Base-by-base conservation (phyloP, 2,888 invertebrate genomes). In the Cephus nigrinus region DNA sequence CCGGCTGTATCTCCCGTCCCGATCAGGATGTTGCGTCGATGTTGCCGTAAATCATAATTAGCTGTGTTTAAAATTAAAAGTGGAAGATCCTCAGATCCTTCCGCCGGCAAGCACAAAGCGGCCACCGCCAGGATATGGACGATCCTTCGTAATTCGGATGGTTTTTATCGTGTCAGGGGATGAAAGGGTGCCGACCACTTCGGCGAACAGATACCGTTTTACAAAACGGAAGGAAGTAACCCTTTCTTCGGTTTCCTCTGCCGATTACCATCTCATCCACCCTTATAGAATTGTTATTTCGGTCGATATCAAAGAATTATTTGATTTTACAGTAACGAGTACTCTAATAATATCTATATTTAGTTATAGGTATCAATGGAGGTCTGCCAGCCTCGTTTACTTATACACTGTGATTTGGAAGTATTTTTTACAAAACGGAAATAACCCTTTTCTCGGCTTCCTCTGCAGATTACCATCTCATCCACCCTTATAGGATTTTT, bases 21-120 rank as follows among this genome's bases (percentile, higher is more conserved):
- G 87, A 90, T 90, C 90, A 86, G 88, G 88, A 87, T 90, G 88
- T 88, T 87, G 86, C 85, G 82, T 86, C 85, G 85, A 85, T 89
- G 88, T 90, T 87, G 88, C 84, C 87, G 88, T 90, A 89, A 90
- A 90, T 90, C 89, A 90, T 88, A 89, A 90, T 89, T 89, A 89
- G 87, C 86, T 83, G 84, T 82, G 85, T 82, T 87, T 87, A 85
- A 87, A 89, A 88, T 87, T 87, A 87, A 88, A 87, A 86, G 84
- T 84, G 80, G 84, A 85, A 81, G 82, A 85, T 78, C 78, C 76
- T 80, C 79, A 40, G 74, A 74, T 80, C 78, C 80, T 81, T 82
- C 83, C 80, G 81, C 82, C 79, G 81, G 76, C 75, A 34, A 31
- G 30, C 77, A 78, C 76, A 75, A 80, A 84, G 79, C 80, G 75